Conservation (phyloP, 2,113 vertebrate species). For the Siniperca chuatsi region DNA sequence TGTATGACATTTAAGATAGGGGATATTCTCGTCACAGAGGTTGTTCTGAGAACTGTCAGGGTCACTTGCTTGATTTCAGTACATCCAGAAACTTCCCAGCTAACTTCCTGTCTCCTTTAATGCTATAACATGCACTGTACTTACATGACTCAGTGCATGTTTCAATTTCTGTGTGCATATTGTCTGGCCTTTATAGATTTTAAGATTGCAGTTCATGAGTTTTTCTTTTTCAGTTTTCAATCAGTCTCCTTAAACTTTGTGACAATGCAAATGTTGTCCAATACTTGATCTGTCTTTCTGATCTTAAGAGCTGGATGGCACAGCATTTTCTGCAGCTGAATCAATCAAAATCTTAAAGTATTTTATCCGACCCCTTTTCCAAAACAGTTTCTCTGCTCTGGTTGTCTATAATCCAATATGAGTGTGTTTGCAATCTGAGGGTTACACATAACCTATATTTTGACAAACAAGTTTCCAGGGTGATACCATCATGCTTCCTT, state of each 20-base stretch:
- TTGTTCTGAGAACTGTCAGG: constrained; percentile 5
- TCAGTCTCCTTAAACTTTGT: background rate
- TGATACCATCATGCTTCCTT: background rate
- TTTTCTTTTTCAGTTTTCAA: background rate
- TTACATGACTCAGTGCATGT: constrained; percentile 5
- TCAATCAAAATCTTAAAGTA: background rate
- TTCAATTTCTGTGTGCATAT: background rate
- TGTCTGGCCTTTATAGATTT: background rate
- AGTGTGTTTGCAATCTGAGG: background rate
- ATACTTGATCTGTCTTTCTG: background rate
- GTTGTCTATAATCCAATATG: background rate
- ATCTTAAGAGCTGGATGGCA: background rate
- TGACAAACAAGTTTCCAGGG: background rate
- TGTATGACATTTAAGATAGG: background rate
- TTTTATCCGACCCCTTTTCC: background rate
- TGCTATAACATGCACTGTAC: background rate
- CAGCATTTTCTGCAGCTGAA: background rate
- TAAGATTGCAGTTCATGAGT: background rate
- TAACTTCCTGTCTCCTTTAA: constrained; percentile 33
- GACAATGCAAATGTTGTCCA: background rate
- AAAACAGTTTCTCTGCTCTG: background rate
- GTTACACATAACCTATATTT: background rate
- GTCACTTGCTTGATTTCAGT: constrained; percentile 18
- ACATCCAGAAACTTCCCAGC: constrained; percentile 1
- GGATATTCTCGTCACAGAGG: background rate